These are phyloP conservation scores for Myiothlypis chrysogaster DNA, from an alignment of 2,797 vertebrate species.

Conservation along the genomic window DNA sequence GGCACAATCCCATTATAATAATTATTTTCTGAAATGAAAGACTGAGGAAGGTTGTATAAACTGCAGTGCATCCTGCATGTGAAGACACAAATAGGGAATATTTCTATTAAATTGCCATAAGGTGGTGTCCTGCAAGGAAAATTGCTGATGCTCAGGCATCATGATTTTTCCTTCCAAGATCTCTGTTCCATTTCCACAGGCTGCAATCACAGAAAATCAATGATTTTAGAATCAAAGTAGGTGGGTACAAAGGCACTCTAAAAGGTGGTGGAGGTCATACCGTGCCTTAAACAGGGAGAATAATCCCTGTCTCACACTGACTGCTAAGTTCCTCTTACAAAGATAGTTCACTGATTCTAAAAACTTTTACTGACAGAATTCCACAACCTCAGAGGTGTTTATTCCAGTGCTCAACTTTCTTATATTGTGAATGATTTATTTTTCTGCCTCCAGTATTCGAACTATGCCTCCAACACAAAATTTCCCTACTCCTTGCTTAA, in stretches of 20 bases:
- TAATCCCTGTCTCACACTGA: neutral
- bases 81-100: neutral
- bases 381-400: neutral
- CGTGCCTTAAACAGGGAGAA: neutral
- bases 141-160: neutral
- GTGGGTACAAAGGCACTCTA: neutral
- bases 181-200: neutral
- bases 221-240: neutral
- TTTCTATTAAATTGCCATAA: neutral
- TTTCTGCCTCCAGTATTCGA: neutral
- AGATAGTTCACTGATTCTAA: neutral
- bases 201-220: neutral
- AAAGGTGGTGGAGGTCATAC: neutral
- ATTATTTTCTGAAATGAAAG: neutral
- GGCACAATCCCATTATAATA: neutral
- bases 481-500: neutral
- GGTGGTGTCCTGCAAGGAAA: neutral
- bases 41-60: neutral
- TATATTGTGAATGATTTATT: neutral
- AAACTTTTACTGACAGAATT: neutral
- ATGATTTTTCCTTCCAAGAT: neutral
- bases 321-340: neutral
- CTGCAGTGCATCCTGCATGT: neutral
- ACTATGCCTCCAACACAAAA: neutral
- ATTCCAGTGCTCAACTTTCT: neutral